Percentiles rank a stretch among this genome's conserved stretches.
Conservation (phyloP, 2,113 vertebrate genomes). For the Phyllostomus hastatus region DNA sequence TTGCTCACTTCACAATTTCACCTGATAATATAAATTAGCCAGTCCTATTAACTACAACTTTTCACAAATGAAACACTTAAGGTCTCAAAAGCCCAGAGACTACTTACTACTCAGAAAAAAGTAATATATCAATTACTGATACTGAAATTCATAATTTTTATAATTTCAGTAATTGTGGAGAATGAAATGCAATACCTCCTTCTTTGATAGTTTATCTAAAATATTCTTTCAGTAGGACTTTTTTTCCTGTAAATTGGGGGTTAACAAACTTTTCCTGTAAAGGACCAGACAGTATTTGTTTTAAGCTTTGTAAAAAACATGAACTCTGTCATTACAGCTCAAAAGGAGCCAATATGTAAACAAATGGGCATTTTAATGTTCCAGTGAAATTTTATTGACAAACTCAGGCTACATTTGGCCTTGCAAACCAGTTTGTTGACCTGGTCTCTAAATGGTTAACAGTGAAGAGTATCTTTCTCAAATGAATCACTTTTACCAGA, state of each 20-base stretch:
- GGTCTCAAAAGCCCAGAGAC: background rate
- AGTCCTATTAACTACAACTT: background rate
- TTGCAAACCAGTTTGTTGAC: background rate
- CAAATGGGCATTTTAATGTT: background rate
- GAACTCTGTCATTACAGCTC: background rate
- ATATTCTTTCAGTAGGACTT: background rate
- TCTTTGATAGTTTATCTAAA: background rate
- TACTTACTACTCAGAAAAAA: background rate
- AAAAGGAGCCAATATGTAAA: background rate
- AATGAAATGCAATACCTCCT: background rate
- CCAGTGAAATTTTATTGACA: constrained; percentile 33
- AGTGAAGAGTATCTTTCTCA: background rate
- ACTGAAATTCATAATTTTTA: background rate
- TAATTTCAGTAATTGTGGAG: background rate
- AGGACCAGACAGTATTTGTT: background rate
- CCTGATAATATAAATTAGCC: too few species aligned
- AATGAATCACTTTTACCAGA: background rate
- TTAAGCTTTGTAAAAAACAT: background rate
- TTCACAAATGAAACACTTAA: constrained; percentile 2
- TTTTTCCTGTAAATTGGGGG: background rate
- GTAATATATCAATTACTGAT: background rate
- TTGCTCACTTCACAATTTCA: constrained; percentile 13
- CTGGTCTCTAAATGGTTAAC: background rate
- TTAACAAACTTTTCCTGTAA: background rate
- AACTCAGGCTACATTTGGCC: background rate